Base-by-base conservation (phyloP, 2,888 invertebrate species). In the Pandemis corylana region DNA sequence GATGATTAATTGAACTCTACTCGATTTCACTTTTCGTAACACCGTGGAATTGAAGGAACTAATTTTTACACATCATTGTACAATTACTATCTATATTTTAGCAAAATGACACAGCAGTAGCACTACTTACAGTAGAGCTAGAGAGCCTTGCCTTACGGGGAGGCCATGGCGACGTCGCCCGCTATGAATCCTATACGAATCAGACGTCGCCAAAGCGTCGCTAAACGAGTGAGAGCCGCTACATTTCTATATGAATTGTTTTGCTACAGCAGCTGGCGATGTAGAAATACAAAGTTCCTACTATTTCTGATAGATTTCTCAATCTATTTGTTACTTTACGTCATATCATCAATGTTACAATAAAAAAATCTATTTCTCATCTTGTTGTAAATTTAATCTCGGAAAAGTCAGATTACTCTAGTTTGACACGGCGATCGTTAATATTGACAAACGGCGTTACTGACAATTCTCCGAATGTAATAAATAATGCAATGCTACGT, bases 401-500 rank as follows among this genome's bases (percentile, higher is more conserved):
- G 3, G 9, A n/a, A 64, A 56, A 73, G 7, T 15, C 51, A 15
- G 36, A 64, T 59, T 64, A 41, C 41, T 36, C 51, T 15, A 10
- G 28, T 53, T 46, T 28, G 28, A 28, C 15, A 44, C 5, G 53
- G 7, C 44, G 56, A 44, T 49, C 42, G 69, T 74, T 69, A 62
- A 69, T 69, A 59, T 65, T 69, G 69, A 65, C 64, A 41, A 56
- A 56, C 53, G 63, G 41, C 42, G 12, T 67, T 42, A 51, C 41
- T 44, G 59, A 74, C 65, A 65, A 41, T 64, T 61, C 68, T 68
- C 56, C 56, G 20, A 63, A 68, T 64, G 53, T 41, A 68, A 68
- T 73, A 64, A 68, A 68, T 73, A 59, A 73, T 68, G 56, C 20
- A 56, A 20, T 10, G 44, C 64, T 12, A 28, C 20, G 41, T 42